Conservation (phyloP, 2,113 vertebrate genomes). For the Clarias macrocephalus region DNA sequence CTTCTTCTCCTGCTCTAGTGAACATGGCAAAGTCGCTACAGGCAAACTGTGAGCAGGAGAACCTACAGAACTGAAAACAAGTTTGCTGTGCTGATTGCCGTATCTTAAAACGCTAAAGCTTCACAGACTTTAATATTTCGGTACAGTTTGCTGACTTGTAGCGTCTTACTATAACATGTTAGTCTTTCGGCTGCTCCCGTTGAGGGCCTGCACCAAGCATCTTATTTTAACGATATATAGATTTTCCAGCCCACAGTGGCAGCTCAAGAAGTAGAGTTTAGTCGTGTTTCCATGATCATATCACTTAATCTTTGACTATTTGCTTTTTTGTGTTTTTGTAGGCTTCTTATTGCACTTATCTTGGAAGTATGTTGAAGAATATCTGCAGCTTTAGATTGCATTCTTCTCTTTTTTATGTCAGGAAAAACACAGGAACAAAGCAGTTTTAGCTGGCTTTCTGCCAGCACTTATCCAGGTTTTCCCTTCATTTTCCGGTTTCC, state of each 20-base stretch:
- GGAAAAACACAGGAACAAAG: not conserved
- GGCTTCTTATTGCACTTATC: not conserved
- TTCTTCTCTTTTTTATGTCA: not conserved
- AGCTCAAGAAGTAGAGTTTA: not conserved
- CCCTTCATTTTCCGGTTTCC: not conserved
- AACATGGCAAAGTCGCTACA: not conserved
- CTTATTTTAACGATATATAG: not conserved
- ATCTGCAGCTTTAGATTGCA: not conserved
- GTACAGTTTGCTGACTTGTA: not conserved
- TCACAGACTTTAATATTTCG: not conserved
- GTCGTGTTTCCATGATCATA: not conserved
- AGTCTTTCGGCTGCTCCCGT: too few species aligned
- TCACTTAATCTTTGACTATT: not conserved
- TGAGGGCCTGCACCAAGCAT: not conserved
- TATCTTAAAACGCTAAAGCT: not conserved
- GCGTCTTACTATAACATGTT: too few species aligned
- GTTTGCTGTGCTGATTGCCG: not conserved
- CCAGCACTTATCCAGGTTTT: not conserved
- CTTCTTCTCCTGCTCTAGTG: not conserved
- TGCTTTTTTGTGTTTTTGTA: not conserved
- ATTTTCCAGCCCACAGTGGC: not conserved
- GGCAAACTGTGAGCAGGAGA: not conserved
- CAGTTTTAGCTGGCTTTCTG: not conserved
- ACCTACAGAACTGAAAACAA: not conserved
- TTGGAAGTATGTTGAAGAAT: not conserved